Evolutionary conservation across 2,888 invertebrate genomes (phyloP), one percentile per base, ranked within the genome.

Genomic region (Lasioglossum pauxillum): DNA sequence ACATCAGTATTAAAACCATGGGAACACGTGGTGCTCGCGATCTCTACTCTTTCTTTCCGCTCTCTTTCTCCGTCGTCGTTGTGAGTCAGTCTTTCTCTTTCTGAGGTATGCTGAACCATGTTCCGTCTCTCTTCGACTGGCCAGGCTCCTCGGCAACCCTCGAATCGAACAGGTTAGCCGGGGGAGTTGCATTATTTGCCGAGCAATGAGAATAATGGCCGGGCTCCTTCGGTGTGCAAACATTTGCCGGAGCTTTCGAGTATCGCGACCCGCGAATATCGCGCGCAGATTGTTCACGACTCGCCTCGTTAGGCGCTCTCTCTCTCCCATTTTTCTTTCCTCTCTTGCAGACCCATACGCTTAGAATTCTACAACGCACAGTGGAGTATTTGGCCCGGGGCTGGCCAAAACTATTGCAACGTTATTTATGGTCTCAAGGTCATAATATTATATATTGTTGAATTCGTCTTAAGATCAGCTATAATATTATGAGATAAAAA

Each of bases 151-250:
- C 80, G 76, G 69, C 75, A 78, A 35, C 82, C 78, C 82, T 46
- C 74, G 76, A 80, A 75, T 89, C 84, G 80, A 80, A 82, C 84
- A 85, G 84, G 84, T 82, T 84, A 86, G 88, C 57, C 82, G 87
- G 41, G 80, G 87, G 80, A 89, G 86, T 90, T 90, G 90, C 82
- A 90, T 90, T 93, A 93, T 93, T 93, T 94, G 92, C 90, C 90
- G 81, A 91, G 92, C 88, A 91, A 92, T 86, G 91, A 89, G 87
- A 75, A 90, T 89, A 91, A 90, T 87, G 83, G 91, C 78, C 82
- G 85, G 67, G 88, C 83, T 89, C 83, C 85, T 86, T 86, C 82
- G 85, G 77, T 75, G 84, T 69, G 85, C 85, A 90, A 90, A 90
- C 90, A 90, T 90, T 90, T 90, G 88, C 84, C 27, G 75, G 76